These are phyloP conservation scores for Neolamprologus sp. DNA, from an alignment of 2,113 vertebrate genomes.

Conservation along the genomic window DNA sequence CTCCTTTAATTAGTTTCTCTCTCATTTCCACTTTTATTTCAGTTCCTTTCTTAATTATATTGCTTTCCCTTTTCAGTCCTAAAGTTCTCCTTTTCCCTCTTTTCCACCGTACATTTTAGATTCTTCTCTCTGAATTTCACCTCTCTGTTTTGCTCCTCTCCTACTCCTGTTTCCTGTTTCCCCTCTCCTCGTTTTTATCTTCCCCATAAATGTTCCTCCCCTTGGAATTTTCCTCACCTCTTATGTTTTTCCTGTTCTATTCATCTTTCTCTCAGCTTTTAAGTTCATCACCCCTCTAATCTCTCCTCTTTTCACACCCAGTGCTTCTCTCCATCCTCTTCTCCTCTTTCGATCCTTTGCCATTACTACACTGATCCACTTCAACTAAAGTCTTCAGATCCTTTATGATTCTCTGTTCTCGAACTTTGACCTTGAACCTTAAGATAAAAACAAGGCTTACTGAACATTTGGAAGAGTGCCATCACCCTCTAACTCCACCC, in stretches of 20 bases:
- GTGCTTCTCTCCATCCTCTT: not conserved
- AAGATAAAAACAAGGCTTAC: not conserved
- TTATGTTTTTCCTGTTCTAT: not conserved
- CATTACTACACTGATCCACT: not conserved
- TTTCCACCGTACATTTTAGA: not conserved
- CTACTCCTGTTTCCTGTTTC: not conserved
- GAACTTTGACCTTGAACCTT: not conserved
- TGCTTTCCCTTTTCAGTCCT: not conserved
- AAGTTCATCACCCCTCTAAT: not conserved
- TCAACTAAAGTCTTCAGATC: not conserved
- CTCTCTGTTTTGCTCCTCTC: not conserved
- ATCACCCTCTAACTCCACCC: not conserved
- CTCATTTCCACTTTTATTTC: not conserved
- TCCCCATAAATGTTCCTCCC: not conserved
- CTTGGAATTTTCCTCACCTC: not conserved
- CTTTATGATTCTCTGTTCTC: not conserved
- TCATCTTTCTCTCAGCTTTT: not conserved
- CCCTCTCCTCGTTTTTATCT: not conserved
- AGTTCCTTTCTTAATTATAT: not conserved
- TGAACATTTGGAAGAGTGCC: not conserved
- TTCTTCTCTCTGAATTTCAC: not conserved
- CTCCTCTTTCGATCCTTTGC: rapidly evolving
- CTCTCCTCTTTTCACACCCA: not conserved
- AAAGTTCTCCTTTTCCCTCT: not conserved
- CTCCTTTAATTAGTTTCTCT: not conserved